Evolutionary conservation across 2,888 invertebrate species (phyloP), one percentile per base, ranked within the genome.

Genomic region (Ochlodes sylvanus): DNA sequence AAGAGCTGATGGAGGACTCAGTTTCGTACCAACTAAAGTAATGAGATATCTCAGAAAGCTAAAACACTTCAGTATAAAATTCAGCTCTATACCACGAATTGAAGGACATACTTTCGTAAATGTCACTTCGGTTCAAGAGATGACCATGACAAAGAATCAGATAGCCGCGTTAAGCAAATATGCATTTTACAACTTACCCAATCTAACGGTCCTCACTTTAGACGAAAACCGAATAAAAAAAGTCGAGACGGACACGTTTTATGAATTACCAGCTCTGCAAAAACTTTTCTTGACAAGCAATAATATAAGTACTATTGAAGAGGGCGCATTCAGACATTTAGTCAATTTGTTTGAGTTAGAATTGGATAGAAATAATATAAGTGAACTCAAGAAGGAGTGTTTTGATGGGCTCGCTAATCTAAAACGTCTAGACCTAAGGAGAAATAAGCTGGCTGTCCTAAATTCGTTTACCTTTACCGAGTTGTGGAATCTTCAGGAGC

Each of bases 221-320:
- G 96, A 96, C 73, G 96, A 96, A 76, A 98, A 98, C 87, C 94
- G 94, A 78, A 96, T 98, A 79, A 94, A 94, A 32, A 96, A 96
- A 80, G 93, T 98, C 72, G 95, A 95, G 78, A 94, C 96, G 57
- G 95, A 95, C 76, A 96, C 96, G 2, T 97, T 98, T 86, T 94
- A 95, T 63, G 95, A 96, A 80, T 84, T 97, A 69, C 97, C 97
- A 0, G 91, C 94, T 21, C 88, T 97, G 75, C 95, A 95, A 75
- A 95, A 96, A 76, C 94, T 99, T 65, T 96, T 95, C 79, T 94
- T 99, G 66, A 97, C 98, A 81, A 96, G 96, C 83, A 99, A 99
- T 89, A 96, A 97, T 78, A 94, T 99, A 73, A 96, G 96, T 76
- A 94, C 95, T 38, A 94, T 98, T 70, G 98, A 98, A 76, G 97